phyloP scores from a whole-genome alignment of 2,113 vertebrate genomes.

The Raja brachyura region DNA sequence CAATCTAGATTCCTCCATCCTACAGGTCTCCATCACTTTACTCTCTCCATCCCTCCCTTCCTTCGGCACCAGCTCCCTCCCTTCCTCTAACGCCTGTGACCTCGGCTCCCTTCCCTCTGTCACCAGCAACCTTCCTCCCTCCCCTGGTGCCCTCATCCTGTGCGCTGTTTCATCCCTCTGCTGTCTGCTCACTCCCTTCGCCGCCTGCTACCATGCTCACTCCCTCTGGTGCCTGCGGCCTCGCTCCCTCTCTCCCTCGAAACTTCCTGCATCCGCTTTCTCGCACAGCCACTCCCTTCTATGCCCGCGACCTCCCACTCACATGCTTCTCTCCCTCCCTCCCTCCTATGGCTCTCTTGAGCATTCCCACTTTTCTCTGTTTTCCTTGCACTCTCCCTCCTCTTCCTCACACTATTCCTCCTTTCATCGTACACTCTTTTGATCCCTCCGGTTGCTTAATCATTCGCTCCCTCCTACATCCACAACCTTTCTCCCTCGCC shows the following conservation, averaged over 20 bases:
- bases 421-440: no score
- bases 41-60: constrained; percentile 35
- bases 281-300: neutral
- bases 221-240: no score
- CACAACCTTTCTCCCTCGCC: neutral
- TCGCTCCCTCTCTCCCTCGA: no score
- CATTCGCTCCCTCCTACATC: neutral
- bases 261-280: neutral
- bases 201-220: no score
- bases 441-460: no score
- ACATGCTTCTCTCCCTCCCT: no score
- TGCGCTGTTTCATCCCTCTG: constrained; percentile 41
- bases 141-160: no score
- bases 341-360: no score
- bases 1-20: neutral
- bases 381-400: neutral
- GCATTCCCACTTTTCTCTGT: no score
- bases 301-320: neutral
- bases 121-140: no score
- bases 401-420: neutral
- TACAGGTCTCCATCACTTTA: fast-evolving
- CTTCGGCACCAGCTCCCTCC: neutral
- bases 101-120: no score
- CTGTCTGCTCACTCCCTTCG: constrained; percentile 33
- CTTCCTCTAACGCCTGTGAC: neutral